Evolutionary conservation across 1,140 invertebrate genomes (phyloP), one percentile per base, ranked within the genome.

Genomic region (Orussus abietinus): DNA sequence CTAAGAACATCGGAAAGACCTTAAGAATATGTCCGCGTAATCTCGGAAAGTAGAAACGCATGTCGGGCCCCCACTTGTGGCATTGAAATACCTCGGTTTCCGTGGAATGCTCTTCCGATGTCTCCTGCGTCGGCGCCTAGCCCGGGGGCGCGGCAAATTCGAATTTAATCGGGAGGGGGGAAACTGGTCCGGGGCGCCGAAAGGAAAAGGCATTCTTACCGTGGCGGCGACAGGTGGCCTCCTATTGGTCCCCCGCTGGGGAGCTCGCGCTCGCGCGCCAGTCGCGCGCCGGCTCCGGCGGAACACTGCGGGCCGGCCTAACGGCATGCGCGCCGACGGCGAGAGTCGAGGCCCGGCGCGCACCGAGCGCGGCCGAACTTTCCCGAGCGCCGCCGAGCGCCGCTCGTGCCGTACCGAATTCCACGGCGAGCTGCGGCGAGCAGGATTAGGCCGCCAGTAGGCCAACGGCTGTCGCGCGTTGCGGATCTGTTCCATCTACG

Each of bases 381-480:
- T n/a, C n/a, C n/a, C n/a, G 61, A 57, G 53, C 56, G 53, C 47
- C 49, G 42, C 45, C 56, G 51, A n/a, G n/a, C n/a, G n/a, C n/a
- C n/a, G 6, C 22, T 25, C 6, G 22, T 25, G 22, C 22, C n/a
- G 22, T 25, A 25, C 22, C n/a, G 22, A 7, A 25, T 25, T 25
- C 6, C n/a, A 25, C 6, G n/a, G 22, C n/a, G n/a, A n/a, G n/a
- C n/a, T n/a, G n/a, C n/a, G n/a, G n/a, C n/a, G n/a, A n/a, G n/a
- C n/a, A n/a, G n/a, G n/a, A n/a, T n/a, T n/a, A n/a, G n/a, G n/a
- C 22, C 22, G 22, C n/a, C 67, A 72, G 69, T 72, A 70, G 67
- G 67, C 67, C 66, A 72, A 61, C 65, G 56, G 61, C 67, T 51
- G 55, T 66, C 67, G 64, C 51, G 53, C 54, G 51, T 53, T 57